phyloP scores from a whole-genome alignment of 2,113 vertebrate species.

The Ploceus nigricollis region DNA sequence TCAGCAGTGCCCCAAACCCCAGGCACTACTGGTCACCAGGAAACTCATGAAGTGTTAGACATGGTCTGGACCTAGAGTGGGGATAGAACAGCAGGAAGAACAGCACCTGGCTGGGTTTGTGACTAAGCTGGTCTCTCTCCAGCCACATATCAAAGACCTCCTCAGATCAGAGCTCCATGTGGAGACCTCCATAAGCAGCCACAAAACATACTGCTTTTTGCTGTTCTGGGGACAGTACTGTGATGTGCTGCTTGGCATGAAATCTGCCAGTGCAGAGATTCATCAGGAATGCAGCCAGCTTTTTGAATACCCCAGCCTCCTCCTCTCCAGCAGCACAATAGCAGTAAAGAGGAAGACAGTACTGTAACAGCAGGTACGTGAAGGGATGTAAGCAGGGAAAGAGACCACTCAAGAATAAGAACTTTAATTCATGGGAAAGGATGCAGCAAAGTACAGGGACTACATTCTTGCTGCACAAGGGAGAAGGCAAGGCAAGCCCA shows the following conservation, averaged over 20 bases:
- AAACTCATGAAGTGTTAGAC: not conserved
- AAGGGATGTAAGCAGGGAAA: not conserved
- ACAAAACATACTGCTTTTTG: not conserved
- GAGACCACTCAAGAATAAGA: not conserved
- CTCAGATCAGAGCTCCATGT: not conserved
- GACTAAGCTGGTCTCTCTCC: not conserved
- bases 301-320: not conserved
- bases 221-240: not conserved
- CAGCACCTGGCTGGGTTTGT: not conserved
- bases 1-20: not conserved
- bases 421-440: slow-evolving; percentile 28
- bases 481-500: not conserved
- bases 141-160: not conserved
- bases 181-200: not conserved
- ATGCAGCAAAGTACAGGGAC: not conserved
- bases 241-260: not conserved
- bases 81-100: not conserved
- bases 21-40: not conserved
- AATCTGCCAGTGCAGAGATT: not conserved
- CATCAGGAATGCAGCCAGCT: not conserved
- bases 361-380: slow-evolving; percentile 8
- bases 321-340: not conserved
- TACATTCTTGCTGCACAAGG: not conserved
- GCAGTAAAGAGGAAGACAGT: not conserved
- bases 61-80: not conserved